These are phyloP conservation scores for Brienomyrus brachyistius DNA, from an alignment of 2,113 vertebrate genomes.

Conservation along the genomic window DNA sequence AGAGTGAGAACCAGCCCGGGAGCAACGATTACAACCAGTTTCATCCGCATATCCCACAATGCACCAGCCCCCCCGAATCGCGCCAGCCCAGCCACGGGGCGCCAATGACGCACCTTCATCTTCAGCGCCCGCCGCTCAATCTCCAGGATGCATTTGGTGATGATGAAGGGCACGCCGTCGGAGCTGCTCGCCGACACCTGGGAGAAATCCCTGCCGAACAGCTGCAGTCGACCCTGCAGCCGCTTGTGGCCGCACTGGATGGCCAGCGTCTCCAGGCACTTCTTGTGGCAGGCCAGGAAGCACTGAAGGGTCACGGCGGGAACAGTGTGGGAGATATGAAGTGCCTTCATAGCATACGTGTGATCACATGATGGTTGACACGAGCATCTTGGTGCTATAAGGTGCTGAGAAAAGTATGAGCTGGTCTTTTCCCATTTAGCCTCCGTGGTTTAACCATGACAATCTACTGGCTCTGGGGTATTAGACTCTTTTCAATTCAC, in stretches of 20 bases:
- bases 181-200: conserved; percentile 57
- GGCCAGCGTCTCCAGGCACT: conserved; percentile 88
- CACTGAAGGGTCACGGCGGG: conserved; percentile 61
- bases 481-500: neutral
- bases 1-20: neutral
- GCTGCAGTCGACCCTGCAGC: conserved; percentile 84
- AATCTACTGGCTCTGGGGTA: neutral
- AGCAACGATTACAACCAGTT: neutral
- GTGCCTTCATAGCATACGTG: neutral
- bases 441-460: neutral
- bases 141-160: conserved; percentile 84
- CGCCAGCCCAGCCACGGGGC: neutral
- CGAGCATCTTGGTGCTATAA: neutral
- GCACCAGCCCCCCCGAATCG: neutral
- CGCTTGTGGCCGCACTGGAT: conserved; percentile 97
- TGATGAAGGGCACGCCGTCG: conserved; percentile 79
- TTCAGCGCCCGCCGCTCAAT: conserved; percentile 80
- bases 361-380: neutral
- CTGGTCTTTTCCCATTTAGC: neutral
- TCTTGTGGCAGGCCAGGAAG: conserved; percentile 90
- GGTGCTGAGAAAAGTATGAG: neutral
- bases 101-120: conserved; percentile 71
- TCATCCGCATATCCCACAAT: neutral
- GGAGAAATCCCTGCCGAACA: conserved; percentile 80
- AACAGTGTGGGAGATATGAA: neutral